Conservation (phyloP, 2,888 invertebrate species). For the Pristionchus exspectatus region DNA sequence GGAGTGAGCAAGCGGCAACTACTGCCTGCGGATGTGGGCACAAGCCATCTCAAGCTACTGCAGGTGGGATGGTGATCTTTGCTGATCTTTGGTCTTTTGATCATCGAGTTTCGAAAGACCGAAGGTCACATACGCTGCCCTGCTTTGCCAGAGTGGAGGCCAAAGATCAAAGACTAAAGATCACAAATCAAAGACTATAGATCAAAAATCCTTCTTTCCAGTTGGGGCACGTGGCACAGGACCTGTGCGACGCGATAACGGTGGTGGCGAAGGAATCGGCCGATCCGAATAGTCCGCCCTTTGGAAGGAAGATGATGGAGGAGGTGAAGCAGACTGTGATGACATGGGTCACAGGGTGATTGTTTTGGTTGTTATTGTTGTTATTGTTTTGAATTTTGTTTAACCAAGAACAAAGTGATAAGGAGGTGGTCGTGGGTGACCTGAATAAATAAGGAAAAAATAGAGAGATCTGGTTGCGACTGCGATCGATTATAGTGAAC, state of each 20-base stretch:
- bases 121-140: too few relatives aligned
- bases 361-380: neutral
- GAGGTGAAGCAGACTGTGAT: constrained; percentile 5
- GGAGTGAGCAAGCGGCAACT: neutral
- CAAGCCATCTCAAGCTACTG: constrained; percentile 23
- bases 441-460: too few relatives aligned
- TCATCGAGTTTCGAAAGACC: too few relatives aligned
- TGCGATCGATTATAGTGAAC: too few relatives aligned
- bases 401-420: too few relatives aligned
- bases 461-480: too few relatives aligned
- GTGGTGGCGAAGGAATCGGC: neutral
- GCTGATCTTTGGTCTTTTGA: neutral
- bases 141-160: too few relatives aligned
- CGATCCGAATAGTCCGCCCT: neutral
- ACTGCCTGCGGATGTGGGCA: constrained; percentile 6
- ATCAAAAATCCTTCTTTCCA: neutral
- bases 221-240: constrained; percentile 26
- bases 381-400: too few relatives aligned
- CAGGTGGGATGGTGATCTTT: too few relatives aligned
- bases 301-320: neutral
- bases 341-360: neutral
- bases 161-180: neutral
- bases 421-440: too few relatives aligned
- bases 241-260: neutral
- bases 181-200: too few relatives aligned